Percentiles rank a stretch among this genome's conserved stretches.
These are phyloP conservation scores for Borostomias antarcticus DNA, from an alignment of 2,797 vertebrate species.

Conservation along the genomic window DNA sequence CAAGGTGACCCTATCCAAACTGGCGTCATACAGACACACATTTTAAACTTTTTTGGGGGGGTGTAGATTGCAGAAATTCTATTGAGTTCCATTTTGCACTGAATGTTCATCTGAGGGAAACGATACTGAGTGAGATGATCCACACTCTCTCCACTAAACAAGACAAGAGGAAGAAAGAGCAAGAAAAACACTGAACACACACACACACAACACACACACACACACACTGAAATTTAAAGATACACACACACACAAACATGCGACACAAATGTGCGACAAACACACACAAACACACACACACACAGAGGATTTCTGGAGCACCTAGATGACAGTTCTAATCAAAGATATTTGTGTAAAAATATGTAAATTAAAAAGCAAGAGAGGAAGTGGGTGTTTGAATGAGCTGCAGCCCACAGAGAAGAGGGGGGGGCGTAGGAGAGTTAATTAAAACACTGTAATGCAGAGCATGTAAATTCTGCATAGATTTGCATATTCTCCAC, in stretches of 20 bases:
- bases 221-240: neutral
- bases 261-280: conserved; percentile 13
- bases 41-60: too few relatives aligned
- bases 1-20: conserved; percentile 43
- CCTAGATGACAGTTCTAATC: conserved; percentile 37
- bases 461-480: conserved; percentile 96
- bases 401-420: conserved; percentile 76
- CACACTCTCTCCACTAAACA: too few relatives aligned
- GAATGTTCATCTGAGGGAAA: neutral
- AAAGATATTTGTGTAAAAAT: conserved; percentile 20
- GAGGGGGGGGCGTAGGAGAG: conserved; percentile 75
- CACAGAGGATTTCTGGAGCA: conserved; percentile 26
- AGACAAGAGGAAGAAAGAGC: too few relatives aligned
- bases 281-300: conserved; percentile 24
- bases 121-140: neutral
- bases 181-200: conserved; percentile 5
- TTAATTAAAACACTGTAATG: conserved; percentile 89
- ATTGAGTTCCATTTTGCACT: neutral
- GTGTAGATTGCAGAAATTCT: neutral
- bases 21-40: conserved; percentile 17
- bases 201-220: neutral
- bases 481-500: conserved; percentile 98
- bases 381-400: conserved; percentile 70
- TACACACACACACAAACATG: conserved; percentile 14
- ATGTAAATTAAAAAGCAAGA: conserved; percentile 60